A percentile compares a stretch with the other conserved stretches of the same genome.
Evolutionary conservation across 2,888 invertebrate genomes (phyloP).

Genomic region (Catocala sponsa): DNA sequence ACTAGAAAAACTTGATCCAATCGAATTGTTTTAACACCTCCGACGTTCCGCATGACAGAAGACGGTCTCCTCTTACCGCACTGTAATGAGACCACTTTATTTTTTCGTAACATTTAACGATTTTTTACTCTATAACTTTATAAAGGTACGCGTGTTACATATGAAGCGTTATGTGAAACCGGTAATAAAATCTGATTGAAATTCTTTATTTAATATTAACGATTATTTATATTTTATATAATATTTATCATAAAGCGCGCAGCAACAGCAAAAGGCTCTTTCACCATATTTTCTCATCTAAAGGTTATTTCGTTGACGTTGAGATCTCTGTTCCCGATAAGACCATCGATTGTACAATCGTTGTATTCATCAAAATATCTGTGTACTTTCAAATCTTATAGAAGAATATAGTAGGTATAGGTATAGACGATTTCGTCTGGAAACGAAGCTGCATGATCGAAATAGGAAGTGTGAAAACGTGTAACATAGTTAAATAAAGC

Average conservation of each 20-base stretch:
- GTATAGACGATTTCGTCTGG: neutral
- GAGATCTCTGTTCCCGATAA: slow-evolving; percentile 1
- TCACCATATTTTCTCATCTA: slow-evolving; percentile 5
- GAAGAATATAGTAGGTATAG: neutral
- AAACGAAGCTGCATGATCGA: neutral
- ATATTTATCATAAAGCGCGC: neutral
- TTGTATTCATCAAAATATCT: slow-evolving; percentile 6
- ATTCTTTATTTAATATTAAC: slow-evolving; percentile 1
- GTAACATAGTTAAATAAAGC: no score
- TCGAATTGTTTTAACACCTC: slow-evolving; percentile 58
- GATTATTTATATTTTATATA: neutral
- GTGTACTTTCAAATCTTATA: slow-evolving; percentile 8
- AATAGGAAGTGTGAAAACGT: neutral
- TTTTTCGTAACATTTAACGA: slow-evolving; percentile 60
- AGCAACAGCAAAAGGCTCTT: slow-evolving; percentile 1
- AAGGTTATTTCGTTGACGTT: neutral
- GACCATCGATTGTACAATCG: slow-evolving; percentile 6
- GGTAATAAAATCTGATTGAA: neutral
- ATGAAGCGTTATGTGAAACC: slow-evolving; percentile 7
- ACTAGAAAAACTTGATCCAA: slow-evolving; percentile 53
- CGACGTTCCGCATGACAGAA: slow-evolving; percentile 59
- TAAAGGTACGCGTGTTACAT: slow-evolving; percentile 24
- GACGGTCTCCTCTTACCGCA: slow-evolving; percentile 61
- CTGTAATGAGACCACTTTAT: slow-evolving; percentile 64
- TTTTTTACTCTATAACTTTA: slow-evolving; percentile 53